phyloP scores from a whole-genome alignment of 1,140 invertebrate genomes.

The Drosophila jambulina region DNA sequence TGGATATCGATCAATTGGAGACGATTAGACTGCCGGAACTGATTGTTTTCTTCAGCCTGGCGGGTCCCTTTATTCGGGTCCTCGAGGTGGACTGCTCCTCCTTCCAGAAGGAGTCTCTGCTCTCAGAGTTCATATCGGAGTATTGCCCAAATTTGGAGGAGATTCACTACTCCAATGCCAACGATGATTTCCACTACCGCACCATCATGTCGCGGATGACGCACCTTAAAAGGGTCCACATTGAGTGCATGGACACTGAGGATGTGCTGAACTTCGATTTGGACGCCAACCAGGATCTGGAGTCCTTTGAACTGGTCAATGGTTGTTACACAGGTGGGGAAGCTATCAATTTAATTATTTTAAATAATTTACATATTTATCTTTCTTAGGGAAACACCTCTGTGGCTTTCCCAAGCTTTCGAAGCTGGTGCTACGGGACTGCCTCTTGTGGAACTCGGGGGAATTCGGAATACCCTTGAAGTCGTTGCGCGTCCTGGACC shows the following conservation, averaged over 20 bases:
- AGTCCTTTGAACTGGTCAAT: conserved; percentile 63
- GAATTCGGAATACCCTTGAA: conserved; percentile 65
- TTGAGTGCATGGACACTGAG: conserved; percentile 67
- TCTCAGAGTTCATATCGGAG: conserved; percentile 63
- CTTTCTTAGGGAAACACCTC: conserved; percentile 52
- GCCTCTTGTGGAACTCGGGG: conserved; percentile 67
- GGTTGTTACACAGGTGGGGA: conserved; percentile 66
- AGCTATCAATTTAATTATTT: neutral
- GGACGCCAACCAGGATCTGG: conserved; percentile 47
- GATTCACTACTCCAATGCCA: conserved; percentile 60
- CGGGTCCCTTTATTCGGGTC: conserved; percentile 51
- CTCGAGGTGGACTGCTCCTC: conserved; percentile 49
- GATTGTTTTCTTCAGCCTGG: conserved; percentile 60
- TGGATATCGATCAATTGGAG: conserved; percentile 55
- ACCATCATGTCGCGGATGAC: conserved; percentile 44
- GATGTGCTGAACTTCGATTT: conserved; percentile 62
- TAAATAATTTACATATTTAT: neutral
- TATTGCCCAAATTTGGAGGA: conserved; percentile 64
- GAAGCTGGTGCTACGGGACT: conserved; percentile 57
- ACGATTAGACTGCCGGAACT: conserved; percentile 53
- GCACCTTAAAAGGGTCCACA: conserved; percentile 35
- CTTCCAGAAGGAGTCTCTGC: conserved; percentile 64
- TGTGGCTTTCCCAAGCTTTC: conserved; percentile 61
- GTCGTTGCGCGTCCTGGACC: conserved; percentile 26
- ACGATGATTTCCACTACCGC: conserved; percentile 64